Conservation (phyloP, 2,888 invertebrate genomes). For the Xanthia togata region DNA sequence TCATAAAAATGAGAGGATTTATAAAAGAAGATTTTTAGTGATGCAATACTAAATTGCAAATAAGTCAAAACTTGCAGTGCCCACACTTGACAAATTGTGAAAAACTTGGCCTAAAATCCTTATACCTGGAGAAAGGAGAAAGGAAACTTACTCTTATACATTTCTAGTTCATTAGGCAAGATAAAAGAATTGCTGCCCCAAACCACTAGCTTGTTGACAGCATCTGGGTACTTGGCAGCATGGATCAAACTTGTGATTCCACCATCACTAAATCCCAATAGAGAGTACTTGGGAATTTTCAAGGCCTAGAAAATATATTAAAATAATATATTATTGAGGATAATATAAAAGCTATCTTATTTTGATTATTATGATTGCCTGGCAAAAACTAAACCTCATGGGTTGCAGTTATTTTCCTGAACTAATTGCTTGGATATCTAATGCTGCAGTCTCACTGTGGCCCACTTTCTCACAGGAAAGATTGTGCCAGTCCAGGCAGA, state of each 20-base stretch:
- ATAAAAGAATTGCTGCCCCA: slow-evolving; percentile 95
- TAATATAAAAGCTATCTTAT: not conserved
- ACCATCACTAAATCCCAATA: slow-evolving; percentile 97
- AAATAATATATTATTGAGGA: not conserved
- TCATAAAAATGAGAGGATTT: not conserved
- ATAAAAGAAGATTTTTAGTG: not conserved
- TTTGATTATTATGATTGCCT: not conserved
- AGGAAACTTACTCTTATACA: slow-evolving; percentile 74
- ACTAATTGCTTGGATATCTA: not conserved
- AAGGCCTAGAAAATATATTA: slow-evolving; percentile 85
- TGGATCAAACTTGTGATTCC: slow-evolving; percentile 94
- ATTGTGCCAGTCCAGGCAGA: too few relatives aligned
- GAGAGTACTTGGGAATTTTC: slow-evolving; percentile 92
- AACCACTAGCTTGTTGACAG: slow-evolving; percentile 93
- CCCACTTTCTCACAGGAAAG: too few relatives aligned
- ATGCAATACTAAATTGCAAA: not conserved
- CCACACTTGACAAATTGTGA: not conserved
- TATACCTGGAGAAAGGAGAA: not conserved
- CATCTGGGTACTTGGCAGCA: slow-evolving; percentile 93
- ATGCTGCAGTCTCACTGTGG: too few relatives aligned
- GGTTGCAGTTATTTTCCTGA: not conserved
- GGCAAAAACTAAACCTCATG: not conserved
- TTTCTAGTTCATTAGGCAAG: slow-evolving; percentile 91
- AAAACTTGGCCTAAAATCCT: not conserved
- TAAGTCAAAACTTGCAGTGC: not conserved